phyloP scores from a whole-genome alignment of 2,797 vertebrate species.

The Lindbergichthys nudifrons region DNA sequence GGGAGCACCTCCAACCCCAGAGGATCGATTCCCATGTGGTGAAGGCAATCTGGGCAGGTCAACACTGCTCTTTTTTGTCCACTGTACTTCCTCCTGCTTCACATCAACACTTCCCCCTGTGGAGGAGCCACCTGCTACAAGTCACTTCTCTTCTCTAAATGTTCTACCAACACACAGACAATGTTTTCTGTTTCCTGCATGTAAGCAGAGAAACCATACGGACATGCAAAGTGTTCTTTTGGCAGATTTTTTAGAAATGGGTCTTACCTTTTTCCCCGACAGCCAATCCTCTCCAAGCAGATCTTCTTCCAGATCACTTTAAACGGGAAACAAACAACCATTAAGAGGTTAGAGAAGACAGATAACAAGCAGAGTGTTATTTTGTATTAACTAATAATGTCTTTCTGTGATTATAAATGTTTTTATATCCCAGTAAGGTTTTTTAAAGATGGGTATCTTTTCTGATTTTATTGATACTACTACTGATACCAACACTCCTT shows the following conservation, averaged over 20 bases:
- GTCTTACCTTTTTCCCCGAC: slow-evolving; percentile 95
- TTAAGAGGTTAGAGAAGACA: slow-evolving; percentile 14
- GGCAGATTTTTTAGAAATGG: no score
- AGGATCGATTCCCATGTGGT: slow-evolving; percentile 78
- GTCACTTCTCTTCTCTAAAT: slow-evolving; percentile 54
- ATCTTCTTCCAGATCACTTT: slow-evolving; percentile 96
- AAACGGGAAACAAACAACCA: slow-evolving; percentile 26
- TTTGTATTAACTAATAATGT: neutral
- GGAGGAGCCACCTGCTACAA: slow-evolving; percentile 65
- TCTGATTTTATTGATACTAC: no score
- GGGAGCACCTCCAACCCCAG: slow-evolving; percentile 69
- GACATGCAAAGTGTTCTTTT: slow-evolving; percentile 13
- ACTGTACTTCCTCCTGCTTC: slow-evolving; percentile 78
- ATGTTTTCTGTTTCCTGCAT: slow-evolving; percentile 22
- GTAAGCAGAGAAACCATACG: slow-evolving; percentile 21
- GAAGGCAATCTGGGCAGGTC: slow-evolving; percentile 75
- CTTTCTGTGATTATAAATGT: neutral
- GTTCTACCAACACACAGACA: slow-evolving; percentile 30
- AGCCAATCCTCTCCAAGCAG: slow-evolving; percentile 95
- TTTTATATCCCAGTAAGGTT: neutral
- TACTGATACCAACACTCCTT: no score
- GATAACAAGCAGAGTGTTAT: neutral
- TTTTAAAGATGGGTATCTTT: no score
- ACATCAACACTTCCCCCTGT: slow-evolving; percentile 75
- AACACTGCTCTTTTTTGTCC: slow-evolving; percentile 74